These are phyloP conservation scores for Syrrhaptes paradoxus DNA, from an alignment of 2,113 vertebrate genomes.

Conservation along the genomic window DNA sequence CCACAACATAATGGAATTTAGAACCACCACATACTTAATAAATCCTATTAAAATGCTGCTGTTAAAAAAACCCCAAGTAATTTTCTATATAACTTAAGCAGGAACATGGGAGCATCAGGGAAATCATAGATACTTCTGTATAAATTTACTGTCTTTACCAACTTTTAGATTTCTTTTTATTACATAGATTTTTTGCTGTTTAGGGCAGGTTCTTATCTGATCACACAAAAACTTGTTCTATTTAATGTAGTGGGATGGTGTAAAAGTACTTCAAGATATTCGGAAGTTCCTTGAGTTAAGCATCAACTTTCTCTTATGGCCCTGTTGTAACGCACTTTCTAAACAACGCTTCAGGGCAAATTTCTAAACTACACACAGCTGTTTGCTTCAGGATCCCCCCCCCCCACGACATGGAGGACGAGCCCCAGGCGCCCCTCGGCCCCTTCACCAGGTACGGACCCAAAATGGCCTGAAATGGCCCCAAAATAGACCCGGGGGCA, in stretches of 20 bases:
- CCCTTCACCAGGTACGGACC: too few relatives aligned
- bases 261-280: background rate
- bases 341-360: background rate
- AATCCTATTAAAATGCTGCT: background rate
- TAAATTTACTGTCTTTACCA: background rate
- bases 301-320: background rate
- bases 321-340: background rate
- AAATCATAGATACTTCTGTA: background rate
- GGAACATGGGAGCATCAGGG: background rate
- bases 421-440: too few relatives aligned
- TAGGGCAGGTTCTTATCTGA: background rate
- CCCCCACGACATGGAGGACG: too few relatives aligned
- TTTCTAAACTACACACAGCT: background rate
- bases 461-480: too few relatives aligned
- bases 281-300: background rate
- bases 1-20: too few relatives aligned
- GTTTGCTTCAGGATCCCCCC: background rate
- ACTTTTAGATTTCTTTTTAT: background rate
- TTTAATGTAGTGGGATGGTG: background rate
- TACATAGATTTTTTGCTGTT: background rate
- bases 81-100: background rate
- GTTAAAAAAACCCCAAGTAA: background rate
- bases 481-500: too few relatives aligned
- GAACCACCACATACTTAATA: background rate
- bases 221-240: background rate